Conservation (phyloP, 2,888 invertebrate species). For the Pristionchus arcanus region DNA sequence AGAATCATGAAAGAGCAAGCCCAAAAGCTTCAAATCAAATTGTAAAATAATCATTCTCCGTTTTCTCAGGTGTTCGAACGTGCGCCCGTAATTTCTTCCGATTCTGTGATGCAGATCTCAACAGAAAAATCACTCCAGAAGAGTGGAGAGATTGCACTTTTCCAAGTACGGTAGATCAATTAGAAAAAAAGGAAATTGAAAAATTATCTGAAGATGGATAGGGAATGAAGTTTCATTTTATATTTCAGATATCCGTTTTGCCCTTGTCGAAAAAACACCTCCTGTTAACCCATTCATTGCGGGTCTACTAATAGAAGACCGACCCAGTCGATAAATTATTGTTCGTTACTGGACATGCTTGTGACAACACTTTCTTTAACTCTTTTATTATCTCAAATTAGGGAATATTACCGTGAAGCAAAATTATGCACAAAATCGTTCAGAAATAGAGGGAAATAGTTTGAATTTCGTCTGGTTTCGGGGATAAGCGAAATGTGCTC, state of each 20-base stretch:
- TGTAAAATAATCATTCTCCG: too few relatives aligned
- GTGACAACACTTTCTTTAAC: neutral
- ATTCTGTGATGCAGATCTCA: conserved; percentile 40
- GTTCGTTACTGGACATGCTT: neutral
- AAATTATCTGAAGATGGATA: too few relatives aligned
- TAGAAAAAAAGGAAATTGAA: too few relatives aligned
- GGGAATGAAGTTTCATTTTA: too few relatives aligned
- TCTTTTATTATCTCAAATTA: conserved; percentile 19
- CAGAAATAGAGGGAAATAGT: neutral
- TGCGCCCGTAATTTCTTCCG: conserved; percentile 52
- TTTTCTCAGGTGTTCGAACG: neutral
- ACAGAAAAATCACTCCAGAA: conserved; percentile 26
- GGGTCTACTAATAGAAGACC: conserved; percentile 29
- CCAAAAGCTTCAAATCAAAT: too few relatives aligned
- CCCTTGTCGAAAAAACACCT: neutral
- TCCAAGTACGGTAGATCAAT: neutral
- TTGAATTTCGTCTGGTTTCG: neutral
- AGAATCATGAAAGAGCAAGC: too few relatives aligned
- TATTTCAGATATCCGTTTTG: conserved; percentile 16
- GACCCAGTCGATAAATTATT: conserved; percentile 3
- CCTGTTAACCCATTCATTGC: conserved; percentile 12
- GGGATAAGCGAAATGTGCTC: conserved; percentile 12
- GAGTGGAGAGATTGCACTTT: conserved; percentile 52
- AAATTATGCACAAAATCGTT: conserved; percentile 19
- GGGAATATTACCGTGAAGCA: conserved; percentile 30